Conservation (phyloP, 2,888 invertebrate species). For the Colostygia pectinataria region DNA sequence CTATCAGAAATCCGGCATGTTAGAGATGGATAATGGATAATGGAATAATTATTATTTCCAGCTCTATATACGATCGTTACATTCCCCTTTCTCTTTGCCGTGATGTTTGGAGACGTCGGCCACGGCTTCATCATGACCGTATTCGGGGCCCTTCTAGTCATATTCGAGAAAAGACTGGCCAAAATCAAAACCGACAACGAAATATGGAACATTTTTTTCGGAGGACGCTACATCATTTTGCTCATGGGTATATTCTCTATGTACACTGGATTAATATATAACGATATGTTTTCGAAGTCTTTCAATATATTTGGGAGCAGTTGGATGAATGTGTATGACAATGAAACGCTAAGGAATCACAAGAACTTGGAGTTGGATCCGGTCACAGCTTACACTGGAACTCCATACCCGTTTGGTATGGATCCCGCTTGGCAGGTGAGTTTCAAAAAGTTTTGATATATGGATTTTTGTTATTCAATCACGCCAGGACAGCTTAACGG, state of each 20-base stretch:
- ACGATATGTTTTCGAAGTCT: slow-evolving; percentile 88
- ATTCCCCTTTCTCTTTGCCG: slow-evolving; percentile 90
- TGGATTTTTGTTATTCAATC: no score
- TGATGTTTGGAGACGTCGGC: slow-evolving; percentile 91
- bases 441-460: no score
- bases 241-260: slow-evolving; percentile 89
- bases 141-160: slow-evolving; percentile 85
- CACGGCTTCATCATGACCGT: slow-evolving; percentile 87
- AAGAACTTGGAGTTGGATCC: slow-evolving; percentile 73
- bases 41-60: slow-evolving; percentile 52
- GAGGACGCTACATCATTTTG: slow-evolving; percentile 88
- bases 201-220: slow-evolving; percentile 89
- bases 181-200: slow-evolving; percentile 80
- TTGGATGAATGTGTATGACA: slow-evolving; percentile 78
- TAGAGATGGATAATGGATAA: no score
- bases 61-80: slow-evolving; percentile 88
- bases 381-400: slow-evolving; percentile 59
- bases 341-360: slow-evolving; percentile 51
- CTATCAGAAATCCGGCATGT: no score
- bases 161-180: slow-evolving; percentile 83
- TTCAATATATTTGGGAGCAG: slow-evolving; percentile 87
- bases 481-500: no score
- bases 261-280: slow-evolving; percentile 89
- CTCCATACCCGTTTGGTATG: slow-evolving; percentile 87
- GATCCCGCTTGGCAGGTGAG: slow-evolving; percentile 88